A percentile compares a stretch with the other conserved stretches of the same genome.
Evolutionary conservation across 2,113 vertebrate genomes (phyloP).

Genomic region (Thunnus thynnus): DNA sequence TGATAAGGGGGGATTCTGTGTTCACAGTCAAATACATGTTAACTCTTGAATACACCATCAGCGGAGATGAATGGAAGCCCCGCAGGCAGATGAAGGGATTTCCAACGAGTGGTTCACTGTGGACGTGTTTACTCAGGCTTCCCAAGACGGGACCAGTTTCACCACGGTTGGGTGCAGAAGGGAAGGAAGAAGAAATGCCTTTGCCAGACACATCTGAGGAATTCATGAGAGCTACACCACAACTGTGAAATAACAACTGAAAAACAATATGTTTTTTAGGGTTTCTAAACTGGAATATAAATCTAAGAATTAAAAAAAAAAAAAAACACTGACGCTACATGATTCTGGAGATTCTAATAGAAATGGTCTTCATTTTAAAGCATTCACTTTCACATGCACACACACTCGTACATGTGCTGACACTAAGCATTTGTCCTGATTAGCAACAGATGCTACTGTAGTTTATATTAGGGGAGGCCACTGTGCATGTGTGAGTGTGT

Average conservation of each 20-base stretch:
- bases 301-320: not conserved
- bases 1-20: slow-evolving; percentile 88
- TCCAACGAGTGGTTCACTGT: slow-evolving; percentile 91
- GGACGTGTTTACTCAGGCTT: slow-evolving; percentile 93
- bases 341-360: not conserved
- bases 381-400: slow-evolving; percentile 32
- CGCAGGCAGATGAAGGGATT: slow-evolving; percentile 91
- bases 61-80: slow-evolving; percentile 88
- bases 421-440: slow-evolving; percentile 74
- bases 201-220: slow-evolving; percentile 52
- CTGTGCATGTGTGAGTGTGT: slow-evolving; percentile 46
- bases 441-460: slow-evolving; percentile 81
- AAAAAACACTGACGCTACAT: not conserved
- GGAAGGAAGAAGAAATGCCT: slow-evolving; percentile 55
- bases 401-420: slow-evolving; percentile 50
- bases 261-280: slow-evolving; percentile 24
- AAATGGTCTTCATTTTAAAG: slow-evolving; percentile 5
- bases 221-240: slow-evolving; percentile 41
- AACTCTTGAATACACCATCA: slow-evolving; percentile 90
- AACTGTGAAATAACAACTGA: slow-evolving; percentile 58
- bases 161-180: slow-evolving; percentile 52
- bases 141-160: slow-evolving; percentile 76
- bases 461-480: slow-evolving; percentile 66
- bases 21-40: slow-evolving; percentile 94
- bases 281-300: not conserved